Evolutionary conservation across 2,888 invertebrate genomes (phyloP).

Genomic region (Eupithecia abbreviata): DNA sequence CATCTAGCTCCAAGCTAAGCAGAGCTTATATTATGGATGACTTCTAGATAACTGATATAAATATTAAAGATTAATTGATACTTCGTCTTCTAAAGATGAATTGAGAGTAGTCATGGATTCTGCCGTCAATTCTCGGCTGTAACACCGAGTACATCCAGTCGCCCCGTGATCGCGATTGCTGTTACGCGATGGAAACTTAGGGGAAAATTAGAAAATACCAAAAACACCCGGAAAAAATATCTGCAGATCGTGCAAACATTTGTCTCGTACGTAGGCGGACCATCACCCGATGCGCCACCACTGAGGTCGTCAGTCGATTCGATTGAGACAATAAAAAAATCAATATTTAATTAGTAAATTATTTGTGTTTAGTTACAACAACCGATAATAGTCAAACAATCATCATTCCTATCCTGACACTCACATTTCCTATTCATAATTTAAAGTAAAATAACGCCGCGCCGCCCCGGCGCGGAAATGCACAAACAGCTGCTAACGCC

Average conservation of each 20-base stretch:
- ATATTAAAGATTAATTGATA: too few species aligned
- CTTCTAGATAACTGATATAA: too few species aligned
- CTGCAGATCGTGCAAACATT: neutral
- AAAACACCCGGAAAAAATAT: neutral
- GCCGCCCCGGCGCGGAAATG: neutral
- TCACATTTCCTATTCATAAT: constrained; percentile 12
- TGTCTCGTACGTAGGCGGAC: neutral
- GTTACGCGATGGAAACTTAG: too few species aligned
- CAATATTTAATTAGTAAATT: neutral
- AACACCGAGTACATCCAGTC: too few species aligned
- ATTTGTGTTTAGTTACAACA: constrained; percentile 3
- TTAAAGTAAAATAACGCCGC: neutral
- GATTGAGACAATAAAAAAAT: neutral
- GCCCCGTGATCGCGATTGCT: too few species aligned
- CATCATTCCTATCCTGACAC: neutral
- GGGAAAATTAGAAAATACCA: neutral
- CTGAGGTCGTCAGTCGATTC: neutral
- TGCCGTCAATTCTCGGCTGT: too few species aligned
- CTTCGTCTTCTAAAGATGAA: too few species aligned
- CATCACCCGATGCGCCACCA: neutral
- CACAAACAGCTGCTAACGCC: constrained; percentile 14
- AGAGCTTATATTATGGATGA: neutral
- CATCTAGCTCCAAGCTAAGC: neutral
- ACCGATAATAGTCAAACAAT: neutral
- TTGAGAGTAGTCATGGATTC: too few species aligned